Evolutionary conservation across 1,140 invertebrate genomes (phyloP).

Genomic region (Araneus ventricosus): DNA sequence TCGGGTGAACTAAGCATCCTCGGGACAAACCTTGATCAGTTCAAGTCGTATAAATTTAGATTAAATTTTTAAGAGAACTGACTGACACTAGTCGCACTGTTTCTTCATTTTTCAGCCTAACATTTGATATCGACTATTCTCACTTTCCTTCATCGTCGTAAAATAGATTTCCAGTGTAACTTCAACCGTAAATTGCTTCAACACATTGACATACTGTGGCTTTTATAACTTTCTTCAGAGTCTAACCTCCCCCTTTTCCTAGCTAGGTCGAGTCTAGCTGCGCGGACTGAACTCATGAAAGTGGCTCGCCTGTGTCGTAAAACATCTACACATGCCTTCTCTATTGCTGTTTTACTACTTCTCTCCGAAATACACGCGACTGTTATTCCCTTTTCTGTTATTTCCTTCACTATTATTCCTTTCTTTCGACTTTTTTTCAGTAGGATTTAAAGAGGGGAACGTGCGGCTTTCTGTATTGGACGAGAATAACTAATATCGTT

Average conservation of each 20-base stretch:
- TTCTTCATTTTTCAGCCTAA: constrained; percentile 29
- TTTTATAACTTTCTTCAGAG: constrained; percentile 68
- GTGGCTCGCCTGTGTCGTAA: constrained; percentile 59
- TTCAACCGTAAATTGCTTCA: constrained; percentile 68
- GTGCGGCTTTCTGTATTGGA: constrained; percentile 46
- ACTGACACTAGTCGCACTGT: neutral
- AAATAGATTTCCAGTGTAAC: constrained; percentile 72
- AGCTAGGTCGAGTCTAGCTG: neutral
- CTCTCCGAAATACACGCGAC: constrained; percentile 55
- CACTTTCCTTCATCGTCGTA: constrained; percentile 60
- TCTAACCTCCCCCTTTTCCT: neutral
- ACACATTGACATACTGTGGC: constrained; percentile 71
- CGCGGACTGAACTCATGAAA: constrained; percentile 67
- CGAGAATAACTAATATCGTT: constrained; percentile 64
- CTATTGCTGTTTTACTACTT: constrained; percentile 73
- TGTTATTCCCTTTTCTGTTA: constrained; percentile 58
- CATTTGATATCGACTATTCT: constrained; percentile 57
- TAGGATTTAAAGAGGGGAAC: constrained; percentile 64
- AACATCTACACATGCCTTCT: constrained; percentile 58
- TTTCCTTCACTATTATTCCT: constrained; percentile 60
- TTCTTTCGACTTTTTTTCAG: constrained; percentile 27
- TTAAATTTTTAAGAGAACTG: neutral
- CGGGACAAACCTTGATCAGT: neutral
- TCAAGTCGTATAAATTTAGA: constrained; percentile 16
- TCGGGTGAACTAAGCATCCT: neutral